Evolutionary conservation across 2,888 invertebrate species (phyloP), one percentile per base, ranked within the genome.

Genomic region (Elegia similella): DNA sequence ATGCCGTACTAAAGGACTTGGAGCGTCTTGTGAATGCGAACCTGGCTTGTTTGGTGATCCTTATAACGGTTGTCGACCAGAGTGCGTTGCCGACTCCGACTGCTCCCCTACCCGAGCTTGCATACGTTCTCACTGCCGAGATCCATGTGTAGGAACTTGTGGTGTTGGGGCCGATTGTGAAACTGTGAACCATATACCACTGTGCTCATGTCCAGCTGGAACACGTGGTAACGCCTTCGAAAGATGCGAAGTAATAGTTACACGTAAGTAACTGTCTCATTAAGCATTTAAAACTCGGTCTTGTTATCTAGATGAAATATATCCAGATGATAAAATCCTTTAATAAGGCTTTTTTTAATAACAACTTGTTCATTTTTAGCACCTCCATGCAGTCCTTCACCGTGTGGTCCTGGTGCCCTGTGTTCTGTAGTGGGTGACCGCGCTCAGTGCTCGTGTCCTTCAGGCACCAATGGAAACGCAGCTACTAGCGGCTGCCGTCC

Each of bases 71-170:
- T 96, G 96, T 73, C 92, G 95, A 64, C 97, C 97, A 0, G 98
- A 97, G 82, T 98, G 98, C 80, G 92, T 97, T 2, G 95, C 96
- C 56, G 97, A 97, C 75, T 95, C 95, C n/a, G 97, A 98, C 70
- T 98, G 98, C 82, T 93, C 96, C 0, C 93, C 95, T 57, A 94
- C 96, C 64, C 94, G 95, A 67, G 95, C 96, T 1, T 98, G 97
- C 75, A 95, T 95, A 70, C 94, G 94, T 42, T 96, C 96, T 66
- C 95, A 95, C 76, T 98, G 98, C 74, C 92, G 94, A 60, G 96
- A 98, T 84, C 97, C 97, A 42, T 96, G 97, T 75, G 92, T 94
- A 56, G 95, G 95, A 64, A 95, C 96, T 12, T 98, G 97, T 69
- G 97, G 97, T 52, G 80, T 96, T 8, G 97, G 96, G 70, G 96